These are phyloP conservation scores for Coenonympha arcania DNA, from an alignment of 2,888 invertebrate genomes.

Conservation along the genomic window DNA sequence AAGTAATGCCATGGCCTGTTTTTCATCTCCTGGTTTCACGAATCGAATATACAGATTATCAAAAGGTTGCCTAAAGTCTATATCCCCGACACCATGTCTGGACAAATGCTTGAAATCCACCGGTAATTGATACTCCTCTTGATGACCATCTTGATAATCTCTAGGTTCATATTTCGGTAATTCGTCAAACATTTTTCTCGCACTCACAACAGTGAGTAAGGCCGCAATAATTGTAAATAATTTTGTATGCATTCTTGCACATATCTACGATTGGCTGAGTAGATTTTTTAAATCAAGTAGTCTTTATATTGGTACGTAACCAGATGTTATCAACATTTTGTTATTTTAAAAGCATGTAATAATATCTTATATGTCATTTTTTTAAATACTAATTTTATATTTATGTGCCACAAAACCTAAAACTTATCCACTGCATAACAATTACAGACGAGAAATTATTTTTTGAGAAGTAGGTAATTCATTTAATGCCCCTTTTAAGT, in stretches of 20 bases:
- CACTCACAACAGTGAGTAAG: constrained; percentile 7
- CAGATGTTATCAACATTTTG: constrained; percentile 13
- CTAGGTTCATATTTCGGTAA: not conserved
- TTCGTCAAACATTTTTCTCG: constrained; percentile 4
- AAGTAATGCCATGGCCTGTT: constrained; percentile 25
- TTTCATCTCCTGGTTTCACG: constrained; percentile 17
- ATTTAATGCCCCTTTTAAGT: too few relatives aligned
- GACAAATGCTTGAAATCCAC: constrained; percentile 46
- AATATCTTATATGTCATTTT: too few relatives aligned
- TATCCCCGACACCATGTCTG: constrained; percentile 37
- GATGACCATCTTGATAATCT: not conserved
- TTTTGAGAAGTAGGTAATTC: too few relatives aligned
- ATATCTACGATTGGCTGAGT: constrained; percentile 6
- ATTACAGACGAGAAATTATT: too few relatives aligned
- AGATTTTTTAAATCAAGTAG: not conserved
- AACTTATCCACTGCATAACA: too few relatives aligned
- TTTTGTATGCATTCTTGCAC: constrained; percentile 20
- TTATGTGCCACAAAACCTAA: too few relatives aligned
- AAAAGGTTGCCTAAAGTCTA: constrained; percentile 31
- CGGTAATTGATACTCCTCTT: constrained; percentile 17
- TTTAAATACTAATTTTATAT: too few relatives aligned
- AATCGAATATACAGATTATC: constrained; percentile 34
- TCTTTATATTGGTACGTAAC: constrained; percentile 12
- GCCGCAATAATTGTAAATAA: constrained; percentile 5
- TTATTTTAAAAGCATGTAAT: not conserved